Base-by-base conservation (phyloP, 2,888 invertebrate genomes). In the Xanthia togata region DNA sequence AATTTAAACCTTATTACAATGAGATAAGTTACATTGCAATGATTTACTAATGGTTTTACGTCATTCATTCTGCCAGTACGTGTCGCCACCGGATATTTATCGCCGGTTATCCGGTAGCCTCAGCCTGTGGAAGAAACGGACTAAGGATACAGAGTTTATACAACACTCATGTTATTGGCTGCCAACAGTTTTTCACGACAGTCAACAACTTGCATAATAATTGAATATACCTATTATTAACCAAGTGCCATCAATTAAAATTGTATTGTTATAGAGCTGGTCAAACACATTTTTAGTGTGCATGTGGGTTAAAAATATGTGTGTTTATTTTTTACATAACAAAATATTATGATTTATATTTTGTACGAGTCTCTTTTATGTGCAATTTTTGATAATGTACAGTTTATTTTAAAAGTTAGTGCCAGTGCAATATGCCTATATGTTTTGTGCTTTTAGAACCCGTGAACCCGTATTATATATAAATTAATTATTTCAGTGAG, bases 361-460 rank as follows among this genome's bases (percentile, higher is more conserved):
- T 47, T 41, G 9, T 31, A 62, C 35, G 8, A 60, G 17, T 8
- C 5, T n/a, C 65, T 44, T 14, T 14, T 44, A 4, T 38, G 38
- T 78, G 64, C 50, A 65, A 4, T 65, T 44, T 73, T 35, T 50
- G 4, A n/a, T 59, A 12, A 20, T 23, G 0, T 68, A 44, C 20
- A 73, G 2, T 50, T 50, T 31, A 50, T 47, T 71, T 60, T 17
- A 9, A 9, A 74, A 63, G 86, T 92, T 92, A 92, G 92, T 92
- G 91, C 91, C 64, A 80, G 93, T 93, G 93, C 92, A 70, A 53
- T 77, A 73, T 81, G 81, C 76, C 67, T 74, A 81, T 83, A 85
- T 89, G 81, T 79, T 78, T 68, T 87, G 89, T 90, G 91, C 88
- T 72, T 79, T 85, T 70, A 79, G 77, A 84, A 53, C 76, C 81